Base-by-base conservation (phyloP, 2,888 invertebrate genomes). In the Cantharis rustica region DNA sequence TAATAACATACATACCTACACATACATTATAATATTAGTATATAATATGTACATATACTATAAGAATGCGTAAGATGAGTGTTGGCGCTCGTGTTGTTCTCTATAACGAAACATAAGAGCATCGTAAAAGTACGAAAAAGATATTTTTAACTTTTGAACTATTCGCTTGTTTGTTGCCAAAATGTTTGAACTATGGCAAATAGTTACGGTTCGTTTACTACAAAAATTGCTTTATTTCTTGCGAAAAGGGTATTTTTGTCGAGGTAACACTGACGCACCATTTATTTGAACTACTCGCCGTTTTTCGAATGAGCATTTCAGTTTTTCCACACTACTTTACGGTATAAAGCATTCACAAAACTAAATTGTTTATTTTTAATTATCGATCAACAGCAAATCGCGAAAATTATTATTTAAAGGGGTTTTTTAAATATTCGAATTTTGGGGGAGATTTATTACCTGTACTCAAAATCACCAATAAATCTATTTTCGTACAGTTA, bases 111-210 rank as follows among this genome's bases (percentile, higher is more conserved):
- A 77, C 77, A 73, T 72, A 72, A 75, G 47, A 47, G 72, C 79
- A 72, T 73, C 80, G 80, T 82, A 47, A 47, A 47, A 17, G 64
- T 66, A 83, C 82, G 80, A 81, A 83, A 81, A 78, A 81, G 86
- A 85, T 87, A 87, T 87, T 87, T 87, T 87, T 87, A 87, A 86
- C 86, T 85, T 84, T 82, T 82, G 83, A 86, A 86, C 87, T 87
- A 87, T 87, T 87, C 83, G 86, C 85, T 83, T 84, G 84, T 85
- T 85, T 84, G 86, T 84, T 86, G 86, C 87, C 86, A 87, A 86
- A 87, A 87, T 85, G 85, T 85, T 85, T 86, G 85, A 86, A 87
- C 85, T 86, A 86, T 86, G 84, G 86, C 86, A 86, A 86, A 86
- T 85, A 86, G 85, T 86, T 85, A 83, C 83, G 84, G 84, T 84